These are phyloP conservation scores for Chromoteleia sp. DNA, from an alignment of 2,888 invertebrate genomes.

Conservation along the genomic window DNA sequence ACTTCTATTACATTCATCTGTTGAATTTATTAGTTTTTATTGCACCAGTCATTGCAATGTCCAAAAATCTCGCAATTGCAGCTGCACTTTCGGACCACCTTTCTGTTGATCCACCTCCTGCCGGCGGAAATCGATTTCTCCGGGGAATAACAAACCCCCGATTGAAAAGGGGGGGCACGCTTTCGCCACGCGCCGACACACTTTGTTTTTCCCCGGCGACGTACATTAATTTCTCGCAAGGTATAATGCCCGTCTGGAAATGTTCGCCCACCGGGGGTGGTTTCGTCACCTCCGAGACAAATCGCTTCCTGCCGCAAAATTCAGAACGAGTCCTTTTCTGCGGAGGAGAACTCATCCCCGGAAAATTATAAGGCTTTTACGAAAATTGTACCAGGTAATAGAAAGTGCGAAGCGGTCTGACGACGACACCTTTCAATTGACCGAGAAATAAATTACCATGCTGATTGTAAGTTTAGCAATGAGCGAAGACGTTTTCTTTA, in stretches of 20 bases:
- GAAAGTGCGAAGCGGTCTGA: conserved; percentile 7
- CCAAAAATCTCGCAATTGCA: conserved; percentile 65
- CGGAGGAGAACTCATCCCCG: background rate
- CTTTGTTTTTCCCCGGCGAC: conserved; percentile 43
- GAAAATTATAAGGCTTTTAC: conserved; percentile 9
- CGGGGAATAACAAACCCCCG: conserved; percentile 53
- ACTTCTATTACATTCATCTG: too few relatives aligned
- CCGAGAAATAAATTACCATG: conserved; percentile 29
- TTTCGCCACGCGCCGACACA: conserved; percentile 51
- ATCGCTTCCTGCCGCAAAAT: conserved; percentile 46
- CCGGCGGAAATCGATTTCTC: conserved; percentile 54
- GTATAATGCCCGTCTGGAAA: conserved; percentile 25
- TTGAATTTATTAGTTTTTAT: too few relatives aligned
- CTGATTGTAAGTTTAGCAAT: conserved; percentile 22
- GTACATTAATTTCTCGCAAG: conserved; percentile 53
- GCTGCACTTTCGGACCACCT: conserved; percentile 26
- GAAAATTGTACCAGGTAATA: conserved; percentile 27
- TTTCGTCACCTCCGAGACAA: conserved; percentile 31
- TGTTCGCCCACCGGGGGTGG: conserved; percentile 19
- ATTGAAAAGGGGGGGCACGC: conserved; percentile 51
- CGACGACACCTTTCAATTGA: background rate
- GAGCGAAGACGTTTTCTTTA: background rate
- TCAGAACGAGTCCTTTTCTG: conserved; percentile 1
- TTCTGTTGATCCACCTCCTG: conserved; percentile 46
- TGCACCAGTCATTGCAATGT: conserved; percentile 72